A percentile compares a stretch with the other conserved stretches of the same genome.
These are phyloP conservation scores for Cochlearius cochlearius DNA, from an alignment of 2,113 vertebrate genomes.

Conservation along the genomic window DNA sequence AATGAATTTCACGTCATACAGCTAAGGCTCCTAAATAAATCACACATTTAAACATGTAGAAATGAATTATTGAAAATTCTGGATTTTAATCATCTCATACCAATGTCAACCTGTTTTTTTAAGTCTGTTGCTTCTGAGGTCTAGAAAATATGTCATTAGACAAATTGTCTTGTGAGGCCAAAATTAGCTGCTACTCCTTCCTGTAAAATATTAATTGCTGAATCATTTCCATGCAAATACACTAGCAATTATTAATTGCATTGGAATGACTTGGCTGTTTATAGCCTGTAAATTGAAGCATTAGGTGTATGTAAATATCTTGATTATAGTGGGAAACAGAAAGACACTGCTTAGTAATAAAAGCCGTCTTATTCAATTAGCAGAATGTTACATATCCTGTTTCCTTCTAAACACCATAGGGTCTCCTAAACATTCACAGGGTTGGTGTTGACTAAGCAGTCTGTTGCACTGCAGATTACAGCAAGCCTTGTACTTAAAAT, in stretches of 20 bases:
- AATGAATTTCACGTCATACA: not conserved
- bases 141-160: not conserved
- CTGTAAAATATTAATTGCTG: slow-evolving; percentile 16
- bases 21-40: not conserved
- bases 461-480: not conserved
- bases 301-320: slow-evolving; percentile 46
- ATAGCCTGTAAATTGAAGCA: slow-evolving; percentile 39
- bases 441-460: not conserved
- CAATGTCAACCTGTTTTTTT: not conserved
- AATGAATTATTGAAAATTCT: not conserved
- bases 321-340: slow-evolving; percentile 18
- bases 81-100: not conserved
- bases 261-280: slow-evolving; percentile 34
- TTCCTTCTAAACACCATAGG: slow-evolving; percentile 8
- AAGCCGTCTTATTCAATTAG: slow-evolving; percentile 36
- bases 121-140: not conserved
- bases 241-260: slow-evolving; percentile 14
- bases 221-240: slow-evolving; percentile 12
- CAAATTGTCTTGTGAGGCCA: not conserved
- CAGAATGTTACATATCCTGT: slow-evolving; percentile 21
- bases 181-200: not conserved
- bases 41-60: not conserved
- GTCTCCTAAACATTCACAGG: not conserved
- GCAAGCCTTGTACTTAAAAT: not conserved
- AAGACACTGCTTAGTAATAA: slow-evolving; percentile 40